These are phyloP conservation scores for Chelonus insularis DNA, from an alignment of 1,140 invertebrate species.

Conservation along the genomic window DNA sequence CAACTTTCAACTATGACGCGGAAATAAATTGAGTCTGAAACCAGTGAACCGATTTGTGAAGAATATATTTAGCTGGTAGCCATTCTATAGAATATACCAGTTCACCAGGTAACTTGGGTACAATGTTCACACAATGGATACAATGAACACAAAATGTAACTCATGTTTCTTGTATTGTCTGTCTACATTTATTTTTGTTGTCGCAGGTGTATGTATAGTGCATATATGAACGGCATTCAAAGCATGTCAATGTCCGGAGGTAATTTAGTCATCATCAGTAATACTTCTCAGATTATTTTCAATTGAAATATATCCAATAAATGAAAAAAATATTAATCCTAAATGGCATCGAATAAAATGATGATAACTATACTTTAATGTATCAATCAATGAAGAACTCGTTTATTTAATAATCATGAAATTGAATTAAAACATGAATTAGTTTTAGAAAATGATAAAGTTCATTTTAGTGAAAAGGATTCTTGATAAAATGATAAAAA, in stretches of 20 bases:
- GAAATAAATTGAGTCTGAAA: background rate
- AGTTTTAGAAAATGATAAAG: too few species aligned
- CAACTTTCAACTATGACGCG: background rate
- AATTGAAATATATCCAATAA: too few species aligned
- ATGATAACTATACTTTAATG: too few species aligned
- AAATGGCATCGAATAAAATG: too few species aligned
- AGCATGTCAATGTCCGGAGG: background rate
- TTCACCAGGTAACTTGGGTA: conserved; percentile 7
- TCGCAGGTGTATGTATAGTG: background rate
- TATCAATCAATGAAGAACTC: too few species aligned
- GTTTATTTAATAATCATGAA: too few species aligned
- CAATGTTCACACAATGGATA: background rate
- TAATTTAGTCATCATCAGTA: too few species aligned
- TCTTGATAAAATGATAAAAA: too few species aligned
- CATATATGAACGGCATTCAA: background rate
- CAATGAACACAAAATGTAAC: conserved; percentile 2
- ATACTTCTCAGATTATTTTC: too few species aligned
- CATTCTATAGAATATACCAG: background rate
- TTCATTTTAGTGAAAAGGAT: too few species aligned
- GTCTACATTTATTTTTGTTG: background rate
- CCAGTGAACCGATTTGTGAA: background rate
- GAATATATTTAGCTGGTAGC: background rate
- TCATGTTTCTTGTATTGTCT: conserved; percentile 11
- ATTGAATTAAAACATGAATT: too few species aligned
- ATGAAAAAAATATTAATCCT: too few species aligned